phyloP scores from a whole-genome alignment of 2,888 invertebrate genomes.

The Cantharis lateralis region DNA sequence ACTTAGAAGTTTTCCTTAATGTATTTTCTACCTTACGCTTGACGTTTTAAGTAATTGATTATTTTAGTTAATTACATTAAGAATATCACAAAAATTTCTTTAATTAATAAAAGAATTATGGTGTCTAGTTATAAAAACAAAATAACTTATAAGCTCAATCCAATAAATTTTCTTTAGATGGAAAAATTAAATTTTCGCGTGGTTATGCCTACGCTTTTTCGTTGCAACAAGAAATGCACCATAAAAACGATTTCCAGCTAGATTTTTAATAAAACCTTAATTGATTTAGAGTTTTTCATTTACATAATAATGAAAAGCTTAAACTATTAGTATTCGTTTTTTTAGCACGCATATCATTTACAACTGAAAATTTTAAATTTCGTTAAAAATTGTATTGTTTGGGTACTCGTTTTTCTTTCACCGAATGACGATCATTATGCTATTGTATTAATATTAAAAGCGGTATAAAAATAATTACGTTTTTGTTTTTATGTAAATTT shows the following conservation, averaged over 20 bases:
- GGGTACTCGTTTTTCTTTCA: neutral
- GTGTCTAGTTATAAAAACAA: neutral
- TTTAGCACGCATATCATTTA: neutral
- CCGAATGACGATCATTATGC: neutral
- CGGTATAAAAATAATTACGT: neutral
- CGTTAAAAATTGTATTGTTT: neutral
- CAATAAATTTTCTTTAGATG: neutral
- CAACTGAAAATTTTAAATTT: neutral
- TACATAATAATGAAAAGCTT: neutral
- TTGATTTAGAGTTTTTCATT: neutral
- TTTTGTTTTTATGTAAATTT: neutral
- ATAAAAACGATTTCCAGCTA: neutral
- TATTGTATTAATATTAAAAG: neutral
- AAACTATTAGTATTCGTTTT: neutral
- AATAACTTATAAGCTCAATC: neutral
- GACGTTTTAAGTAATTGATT: conserved; percentile 11
- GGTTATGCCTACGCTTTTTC: neutral
- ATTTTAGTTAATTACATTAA: conserved; percentile 9
- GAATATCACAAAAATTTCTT: neutral
- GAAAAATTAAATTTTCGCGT: neutral
- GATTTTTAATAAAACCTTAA: neutral
- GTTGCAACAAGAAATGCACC: neutral
- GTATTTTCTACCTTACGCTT: conserved; percentile 9
- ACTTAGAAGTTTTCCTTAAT: conserved; percentile 12
- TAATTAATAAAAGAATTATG: neutral